Percentiles rank a stretch among this genome's conserved stretches.
phyloP scores from a whole-genome alignment of 1,140 invertebrate genomes.

The Eciton burchellii region DNA sequence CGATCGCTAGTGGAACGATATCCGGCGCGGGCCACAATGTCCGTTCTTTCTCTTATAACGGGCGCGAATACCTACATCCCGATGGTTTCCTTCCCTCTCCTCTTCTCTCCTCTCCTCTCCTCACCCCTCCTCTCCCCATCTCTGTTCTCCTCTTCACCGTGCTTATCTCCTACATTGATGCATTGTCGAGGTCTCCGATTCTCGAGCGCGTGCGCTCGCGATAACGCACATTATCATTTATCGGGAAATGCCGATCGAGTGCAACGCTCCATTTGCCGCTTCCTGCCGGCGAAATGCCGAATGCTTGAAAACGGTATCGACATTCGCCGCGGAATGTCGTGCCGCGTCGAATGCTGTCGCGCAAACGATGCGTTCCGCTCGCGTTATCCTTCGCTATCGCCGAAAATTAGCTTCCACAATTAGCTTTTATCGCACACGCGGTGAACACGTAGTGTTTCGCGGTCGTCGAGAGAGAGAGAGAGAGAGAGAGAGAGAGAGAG shows the following conservation, averaged over 20 bases:
- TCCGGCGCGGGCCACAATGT: slow-evolving; percentile 6
- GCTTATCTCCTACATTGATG: not conserved
- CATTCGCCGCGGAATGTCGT: not conserved
- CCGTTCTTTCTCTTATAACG: slow-evolving; percentile 39
- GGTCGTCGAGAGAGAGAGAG: too few relatives aligned
- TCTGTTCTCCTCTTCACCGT: slow-evolving; percentile 1
- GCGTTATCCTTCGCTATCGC: not conserved
- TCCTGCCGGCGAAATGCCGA: slow-evolving; percentile 34
- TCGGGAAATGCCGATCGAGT: slow-evolving; percentile 40
- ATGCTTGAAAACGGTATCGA: slow-evolving; percentile 10
- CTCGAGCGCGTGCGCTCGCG: not conserved
- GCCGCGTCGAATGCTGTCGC: not conserved
- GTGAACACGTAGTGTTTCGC: too few relatives aligned
- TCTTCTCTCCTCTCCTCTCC: slow-evolving; percentile 15
- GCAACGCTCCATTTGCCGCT: slow-evolving; percentile 42
- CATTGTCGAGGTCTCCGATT: slow-evolving; percentile 49
- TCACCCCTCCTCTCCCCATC: too few relatives aligned
- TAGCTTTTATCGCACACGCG: slow-evolving; percentile 5
- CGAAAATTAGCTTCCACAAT: slow-evolving; percentile 41
- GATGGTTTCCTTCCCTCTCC: slow-evolving; percentile 2
- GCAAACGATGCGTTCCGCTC: not conserved
- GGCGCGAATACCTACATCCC: slow-evolving; percentile 10
- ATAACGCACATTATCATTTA: slow-evolving; percentile 67
- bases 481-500: too few relatives aligned
- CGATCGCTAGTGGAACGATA: slow-evolving; percentile 17